Base-by-base conservation (phyloP, 2,797 vertebrate genomes). In the Microcaecilia unicolor region DNA sequence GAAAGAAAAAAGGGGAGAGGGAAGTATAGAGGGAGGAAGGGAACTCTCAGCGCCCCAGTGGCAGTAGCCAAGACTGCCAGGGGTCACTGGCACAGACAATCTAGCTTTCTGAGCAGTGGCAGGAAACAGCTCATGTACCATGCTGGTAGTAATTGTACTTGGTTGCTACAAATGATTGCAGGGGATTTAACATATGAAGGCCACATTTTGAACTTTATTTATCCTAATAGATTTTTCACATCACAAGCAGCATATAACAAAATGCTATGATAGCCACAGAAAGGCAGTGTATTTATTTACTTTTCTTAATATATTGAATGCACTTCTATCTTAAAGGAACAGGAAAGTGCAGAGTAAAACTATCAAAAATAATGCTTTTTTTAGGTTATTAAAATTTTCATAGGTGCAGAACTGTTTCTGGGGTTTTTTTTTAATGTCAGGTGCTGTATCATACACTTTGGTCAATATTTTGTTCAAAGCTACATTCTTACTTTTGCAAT, bases 201-300 rank as follows among this genome's bases (percentile, higher is more conserved):
- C 51, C 6, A 63, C 37, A 23, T 69, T 78, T 77, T 64, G 46
- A 68, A 71, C 65, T 59, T 68, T 74, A 28, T 52, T 40, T 70
- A 78, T 76, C 76, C 73, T 67, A 53, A 67, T 67, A 76, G 61
- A 80, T 78, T 72, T 76, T 60, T 67, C 26, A 1, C n/a, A 17
- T 57, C 49, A 61, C 47, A 67, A 48, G 51, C 58, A 57, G 53
- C 55, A 70, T 58, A 54, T 53, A 66, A 61, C 51, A 31, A 76
- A 80, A 75, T 72, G 73, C 83, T 84, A 72, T 81, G 81, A 83
- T 78, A 87, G 57, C 65, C 73, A 66, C 79, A 77, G 74, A 71
- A 77, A 82, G 67, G 55, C 53, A 48, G 72, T 76, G n/a, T n/a
- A n/a, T n/a, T n/a, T n/a, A n/a, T n/a, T n/a, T n/a, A n/a, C n/a